Evolutionary conservation across 2,113 vertebrate species (phyloP).

Genomic region (Antechinus flavipes): DNA sequence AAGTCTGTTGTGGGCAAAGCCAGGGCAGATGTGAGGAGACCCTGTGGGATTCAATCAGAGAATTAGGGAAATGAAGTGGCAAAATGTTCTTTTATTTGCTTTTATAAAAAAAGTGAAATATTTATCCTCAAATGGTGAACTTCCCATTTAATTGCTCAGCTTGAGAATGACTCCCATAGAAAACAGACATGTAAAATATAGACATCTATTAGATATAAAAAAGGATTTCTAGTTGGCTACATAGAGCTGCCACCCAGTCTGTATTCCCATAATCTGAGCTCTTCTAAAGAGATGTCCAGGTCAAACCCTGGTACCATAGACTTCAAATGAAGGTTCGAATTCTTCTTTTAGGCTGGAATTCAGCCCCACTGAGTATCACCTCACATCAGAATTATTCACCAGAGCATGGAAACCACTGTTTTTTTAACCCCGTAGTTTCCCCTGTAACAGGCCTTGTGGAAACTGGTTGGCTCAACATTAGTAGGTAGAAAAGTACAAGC

Average conservation of each 20-base stretch:
- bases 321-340: background rate
- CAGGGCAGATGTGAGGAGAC: background rate
- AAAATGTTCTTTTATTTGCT: background rate
- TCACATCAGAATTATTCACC: background rate
- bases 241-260: background rate
- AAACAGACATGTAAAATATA: background rate
- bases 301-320: background rate
- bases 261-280: background rate
- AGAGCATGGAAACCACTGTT: background rate
- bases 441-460: background rate
- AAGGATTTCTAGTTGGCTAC: background rate
- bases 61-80: background rate
- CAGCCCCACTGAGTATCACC: background rate
- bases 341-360: background rate
- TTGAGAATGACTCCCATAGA: background rate
- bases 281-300: background rate
- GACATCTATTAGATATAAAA: conserved; percentile 10
- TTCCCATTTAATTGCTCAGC: background rate
- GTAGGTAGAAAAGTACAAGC: background rate
- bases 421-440: background rate
- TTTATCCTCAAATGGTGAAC: background rate
- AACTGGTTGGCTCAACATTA: background rate
- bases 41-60: background rate
- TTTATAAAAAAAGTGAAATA: background rate
- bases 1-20: background rate